phyloP scores from a whole-genome alignment of 1,140 invertebrate genomes.

The Copidosoma floridanum region DNA sequence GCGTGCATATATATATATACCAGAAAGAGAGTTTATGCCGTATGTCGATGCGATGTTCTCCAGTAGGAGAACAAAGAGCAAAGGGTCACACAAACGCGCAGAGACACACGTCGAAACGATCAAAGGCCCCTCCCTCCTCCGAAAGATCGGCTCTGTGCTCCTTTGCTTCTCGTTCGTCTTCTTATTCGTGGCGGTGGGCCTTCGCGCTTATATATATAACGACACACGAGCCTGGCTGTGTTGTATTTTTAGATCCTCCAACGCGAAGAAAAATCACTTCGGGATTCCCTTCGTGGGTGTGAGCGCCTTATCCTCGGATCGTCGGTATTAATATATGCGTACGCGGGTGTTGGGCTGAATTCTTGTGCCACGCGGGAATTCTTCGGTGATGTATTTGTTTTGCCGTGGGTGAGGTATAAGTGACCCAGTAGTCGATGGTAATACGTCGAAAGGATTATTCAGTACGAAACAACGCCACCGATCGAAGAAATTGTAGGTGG shows the following conservation, averaged over 20 bases:
- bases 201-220: no score
- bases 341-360: background rate
- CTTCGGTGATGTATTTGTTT: slow-evolving; percentile 4
- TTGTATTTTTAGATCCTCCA: slow-evolving; percentile 12
- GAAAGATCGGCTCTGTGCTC: no score
- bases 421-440: no score
- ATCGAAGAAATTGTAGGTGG: no score
- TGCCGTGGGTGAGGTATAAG: background rate
- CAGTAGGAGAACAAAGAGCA: background rate
- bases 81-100: background rate
- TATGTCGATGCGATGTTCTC: background rate
- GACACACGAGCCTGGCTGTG: no score
- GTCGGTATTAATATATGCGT: background rate
- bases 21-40: no score
- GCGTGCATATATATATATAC: no score
- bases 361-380: slow-evolving; percentile 4
- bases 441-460: no score
- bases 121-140: background rate
- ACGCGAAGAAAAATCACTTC: slow-evolving; percentile 7
- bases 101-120: background rate
- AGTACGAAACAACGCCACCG: no score
- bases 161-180: no score
- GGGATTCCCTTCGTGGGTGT: background rate
- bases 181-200: slow-evolving; percentile 1
- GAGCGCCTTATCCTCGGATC: background rate